Base-by-base conservation (phyloP, 1,140 invertebrate species). In the Pseudachorutes palmiensis region DNA sequence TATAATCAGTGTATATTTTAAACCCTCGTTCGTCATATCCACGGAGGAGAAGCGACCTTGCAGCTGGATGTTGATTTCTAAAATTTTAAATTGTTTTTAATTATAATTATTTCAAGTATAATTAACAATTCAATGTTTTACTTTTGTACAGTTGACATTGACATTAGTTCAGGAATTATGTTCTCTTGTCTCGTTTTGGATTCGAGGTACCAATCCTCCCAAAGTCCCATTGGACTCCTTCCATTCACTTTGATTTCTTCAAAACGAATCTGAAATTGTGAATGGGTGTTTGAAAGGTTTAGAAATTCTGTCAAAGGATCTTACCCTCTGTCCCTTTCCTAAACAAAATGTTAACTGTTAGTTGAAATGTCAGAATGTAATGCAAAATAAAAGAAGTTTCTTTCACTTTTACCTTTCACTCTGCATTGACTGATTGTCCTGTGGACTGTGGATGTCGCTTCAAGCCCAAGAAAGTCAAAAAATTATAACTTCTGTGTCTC, bases 1-100 rank as follows among this genome's bases (percentile, higher is more conserved):
- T 84, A 75, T 90, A 89, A 79, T 93, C 91, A 32, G 90, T 92
- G 69, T 87, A 93, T 78, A 94, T 92, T 71, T 84, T 88, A 74
- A 91, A 92, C 26, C 91, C 90, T 28, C 75, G 71, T 69, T 88
- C 83, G 28, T 84, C 83, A 79, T 83, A 91, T 1, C 84, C 85
- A 81, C 92, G 92, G 9, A 90, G 80, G 58, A 93, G 78, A 12
- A 92, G 87, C 78, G 86, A 88, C 72, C 91, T 82, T 28, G 84
- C 85, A 19, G 90, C 92, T 45, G 91, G 91, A 41, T 82, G 78
- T 3, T 89, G 89, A 76, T 85, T 78, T 29, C 67, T 68, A 30
- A 33, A 41, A 41, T 9, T 9, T 9, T 41, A 19, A 41, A 19
- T 5, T 9, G 19, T 41, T 5, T 5, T 9, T 55, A 26, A 55